Conservation (phyloP, 2,888 invertebrate genomes). For the Temnothorax rugatulus region DNA sequence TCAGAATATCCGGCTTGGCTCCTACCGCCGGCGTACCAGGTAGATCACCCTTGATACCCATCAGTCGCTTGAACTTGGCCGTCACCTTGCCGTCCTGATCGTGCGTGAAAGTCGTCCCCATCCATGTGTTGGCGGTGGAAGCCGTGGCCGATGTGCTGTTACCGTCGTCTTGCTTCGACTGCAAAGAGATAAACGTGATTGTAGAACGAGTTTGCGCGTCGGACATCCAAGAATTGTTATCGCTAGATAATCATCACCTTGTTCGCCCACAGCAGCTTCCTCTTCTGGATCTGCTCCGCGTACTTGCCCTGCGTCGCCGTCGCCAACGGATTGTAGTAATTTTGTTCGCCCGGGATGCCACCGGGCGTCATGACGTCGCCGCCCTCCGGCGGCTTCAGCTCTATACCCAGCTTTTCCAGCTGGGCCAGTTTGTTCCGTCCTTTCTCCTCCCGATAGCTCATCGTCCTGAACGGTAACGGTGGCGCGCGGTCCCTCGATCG, state of each 20-base stretch:
- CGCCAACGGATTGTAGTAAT: slow-evolving; percentile 92
- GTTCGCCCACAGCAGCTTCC: slow-evolving; percentile 96
- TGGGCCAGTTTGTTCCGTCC: slow-evolving; percentile 86
- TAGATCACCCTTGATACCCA: slow-evolving; percentile 94
- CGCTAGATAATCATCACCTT: slow-evolving; percentile 86
- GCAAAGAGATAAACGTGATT: slow-evolving; percentile 29
- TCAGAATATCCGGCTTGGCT: slow-evolving; percentile 88
- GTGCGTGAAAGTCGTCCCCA: slow-evolving; percentile 94
- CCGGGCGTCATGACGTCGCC: slow-evolving; percentile 68
- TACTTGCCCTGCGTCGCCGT: slow-evolving; percentile 92
- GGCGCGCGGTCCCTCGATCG: slow-evolving; percentile 82
- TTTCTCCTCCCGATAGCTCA: slow-evolving; percentile 85
- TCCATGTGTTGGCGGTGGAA: slow-evolving; percentile 89
- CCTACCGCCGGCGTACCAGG: slow-evolving; percentile 83
- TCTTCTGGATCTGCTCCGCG: slow-evolving; percentile 94
- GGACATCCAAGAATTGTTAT: neutral
- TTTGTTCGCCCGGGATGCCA: slow-evolving; percentile 86
- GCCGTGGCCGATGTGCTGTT: slow-evolving; percentile 78
- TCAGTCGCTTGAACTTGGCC: slow-evolving; percentile 97
- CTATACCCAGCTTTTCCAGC: slow-evolving; percentile 87
- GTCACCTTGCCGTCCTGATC: slow-evolving; percentile 97
- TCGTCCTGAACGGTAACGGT: slow-evolving; percentile 76
- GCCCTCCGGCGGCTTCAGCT: slow-evolving; percentile 82
- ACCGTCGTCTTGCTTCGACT: slow-evolving; percentile 84
- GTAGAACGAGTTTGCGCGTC: neutral